These are phyloP conservation scores for Planiliza haematocheilus DNA, from an alignment of 2,113 vertebrate genomes.

Conservation along the genomic window DNA sequence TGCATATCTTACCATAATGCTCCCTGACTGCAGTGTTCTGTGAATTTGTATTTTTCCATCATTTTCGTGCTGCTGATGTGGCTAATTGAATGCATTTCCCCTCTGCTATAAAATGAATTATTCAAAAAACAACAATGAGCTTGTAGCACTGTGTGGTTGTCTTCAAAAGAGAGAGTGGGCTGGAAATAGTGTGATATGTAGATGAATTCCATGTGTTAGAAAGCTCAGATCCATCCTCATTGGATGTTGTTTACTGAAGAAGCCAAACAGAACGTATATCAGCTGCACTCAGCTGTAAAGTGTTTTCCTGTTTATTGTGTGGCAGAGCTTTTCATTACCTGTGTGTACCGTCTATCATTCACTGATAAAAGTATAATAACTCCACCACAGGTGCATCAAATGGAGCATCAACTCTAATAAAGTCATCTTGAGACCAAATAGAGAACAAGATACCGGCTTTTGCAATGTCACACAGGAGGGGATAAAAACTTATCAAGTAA, in stretches of 20 bases:
- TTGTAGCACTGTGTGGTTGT: not conserved
- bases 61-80: too few species aligned
- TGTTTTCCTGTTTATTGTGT: constrained; percentile 1
- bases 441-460: not conserved
- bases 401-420: constrained; percentile 21
- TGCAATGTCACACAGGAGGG: not conserved
- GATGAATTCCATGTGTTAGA: not conserved
- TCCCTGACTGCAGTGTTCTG: too few species aligned
- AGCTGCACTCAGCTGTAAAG: constrained; percentile 12
- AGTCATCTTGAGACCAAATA: constrained; percentile 13
- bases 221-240: not conserved
- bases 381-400: not conserved
- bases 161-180: not conserved
- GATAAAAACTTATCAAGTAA: constrained; percentile 1
- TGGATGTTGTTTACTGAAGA: not conserved
- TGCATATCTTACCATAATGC: too few species aligned
- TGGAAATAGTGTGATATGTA: not conserved
- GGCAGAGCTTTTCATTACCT: constrained; percentile 16
- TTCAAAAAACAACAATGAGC: not conserved
- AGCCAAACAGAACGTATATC: not conserved
- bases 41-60: too few species aligned
- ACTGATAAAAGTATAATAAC: constrained; percentile 14
- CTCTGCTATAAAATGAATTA: not conserved
- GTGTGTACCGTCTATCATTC: constrained; percentile 4
- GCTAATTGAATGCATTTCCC: not conserved